These are phyloP conservation scores for Glossophaga mutica DNA, from an alignment of 2,797 vertebrate genomes.

Conservation along the genomic window DNA sequence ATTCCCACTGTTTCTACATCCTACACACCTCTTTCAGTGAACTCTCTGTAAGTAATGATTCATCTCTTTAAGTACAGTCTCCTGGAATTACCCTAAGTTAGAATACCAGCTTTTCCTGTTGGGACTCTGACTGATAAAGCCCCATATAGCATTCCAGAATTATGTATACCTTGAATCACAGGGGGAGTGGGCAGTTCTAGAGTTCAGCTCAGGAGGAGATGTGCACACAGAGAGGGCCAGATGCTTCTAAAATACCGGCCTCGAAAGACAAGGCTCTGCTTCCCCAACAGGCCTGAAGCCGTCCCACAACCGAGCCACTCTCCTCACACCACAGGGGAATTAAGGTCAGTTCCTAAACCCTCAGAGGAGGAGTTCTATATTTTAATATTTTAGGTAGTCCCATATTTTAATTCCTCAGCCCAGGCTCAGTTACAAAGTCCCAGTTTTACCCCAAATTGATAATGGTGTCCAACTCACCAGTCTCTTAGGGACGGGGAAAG, in stretches of 20 bases:
- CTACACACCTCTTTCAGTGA: neutral
- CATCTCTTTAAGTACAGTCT: neutral
- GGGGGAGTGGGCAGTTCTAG: neutral
- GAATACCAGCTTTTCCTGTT: neutral
- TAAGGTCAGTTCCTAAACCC: neutral
- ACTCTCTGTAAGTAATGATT: neutral
- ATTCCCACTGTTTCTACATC: neutral
- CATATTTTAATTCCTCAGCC: slow-evolving; percentile 17
- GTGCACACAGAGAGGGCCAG: neutral
- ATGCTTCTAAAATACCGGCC: neutral
- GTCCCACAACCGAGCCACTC: neutral
- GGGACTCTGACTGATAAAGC: neutral
- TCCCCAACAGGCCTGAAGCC: neutral
- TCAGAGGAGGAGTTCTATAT: neutral
- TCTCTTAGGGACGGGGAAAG: neutral
- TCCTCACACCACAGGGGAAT: neutral
- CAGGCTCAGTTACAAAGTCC: neutral
- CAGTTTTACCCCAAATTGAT: neutral
- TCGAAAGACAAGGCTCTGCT: neutral
- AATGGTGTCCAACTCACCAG: neutral
- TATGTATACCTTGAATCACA: neutral
- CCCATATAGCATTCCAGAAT: neutral
- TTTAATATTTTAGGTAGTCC: too few relatives aligned
- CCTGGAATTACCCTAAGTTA: slow-evolving; percentile 9
- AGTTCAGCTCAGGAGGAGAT: neutral